Evolutionary conservation across 2,113 vertebrate species (phyloP), one percentile per base, ranked within the genome.

Genomic region (Hiodon tergisus): DNA sequence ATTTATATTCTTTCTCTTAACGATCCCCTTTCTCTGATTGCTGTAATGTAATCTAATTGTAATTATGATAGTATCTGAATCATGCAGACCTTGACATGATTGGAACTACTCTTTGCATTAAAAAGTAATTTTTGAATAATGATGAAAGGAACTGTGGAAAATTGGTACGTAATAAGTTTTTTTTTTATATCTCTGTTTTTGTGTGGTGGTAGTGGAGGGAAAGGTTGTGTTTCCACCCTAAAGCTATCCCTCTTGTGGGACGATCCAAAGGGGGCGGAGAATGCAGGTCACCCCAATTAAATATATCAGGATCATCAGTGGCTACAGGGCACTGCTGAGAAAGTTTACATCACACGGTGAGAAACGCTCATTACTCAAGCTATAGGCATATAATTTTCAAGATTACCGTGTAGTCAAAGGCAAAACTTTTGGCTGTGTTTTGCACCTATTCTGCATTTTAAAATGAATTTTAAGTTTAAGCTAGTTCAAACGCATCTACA

Each of bases 41-140:
- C 96, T 91, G 93, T 97, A 98, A 96, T 97, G 97, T 98, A 98
- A 99, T 99, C 96, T 99, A 98, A 99, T 99, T 98, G 97, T 98
- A 97, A 98, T 98, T 98, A 99, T 98, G 97, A 98, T 99, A 96
- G 93, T 96, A 98, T 98, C 96, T 95, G 95, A 95, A 97, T 98
- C 94, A 96, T 95, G 94, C 95, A 94, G 95, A 95, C 95, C 92
- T 95, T 95, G 92, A 94, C 96, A 93, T 98, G 96, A 99, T 98
- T 99, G 96, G 95, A 98, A 94, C 96, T 95, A 95, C 94, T 97
- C 94, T 94, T 96, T 98, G 95, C 95, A 98, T 98, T 98, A 97
- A 98, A 98, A 99, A 98, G 94, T 95, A 93, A 98, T 99, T 98
- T 97, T 97, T 94, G 95, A 96, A 96, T 97, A 97, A 98, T 97